Conservation (phyloP, 1,140 invertebrate species). For the Nasonia vitripennis region DNA sequence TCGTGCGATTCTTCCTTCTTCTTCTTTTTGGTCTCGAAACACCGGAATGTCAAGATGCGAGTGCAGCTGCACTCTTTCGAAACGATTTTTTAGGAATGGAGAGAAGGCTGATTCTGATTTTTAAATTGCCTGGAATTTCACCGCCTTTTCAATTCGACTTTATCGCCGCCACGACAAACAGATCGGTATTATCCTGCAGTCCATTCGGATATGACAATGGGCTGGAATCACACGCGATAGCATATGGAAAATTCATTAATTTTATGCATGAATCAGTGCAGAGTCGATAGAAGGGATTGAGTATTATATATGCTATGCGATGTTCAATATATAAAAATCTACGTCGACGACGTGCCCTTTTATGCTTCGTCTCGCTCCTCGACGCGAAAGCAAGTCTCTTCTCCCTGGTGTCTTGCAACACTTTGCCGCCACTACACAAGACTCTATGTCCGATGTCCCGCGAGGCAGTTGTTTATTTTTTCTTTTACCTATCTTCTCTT, state of each 20-base stretch:
- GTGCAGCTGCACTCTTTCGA: background rate
- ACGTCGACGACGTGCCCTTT: background rate
- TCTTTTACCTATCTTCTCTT: background rate
- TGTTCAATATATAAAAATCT: background rate
- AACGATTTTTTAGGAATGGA: slow-evolving; percentile 16
- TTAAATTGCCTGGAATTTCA: background rate
- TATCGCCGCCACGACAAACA: background rate
- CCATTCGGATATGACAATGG: no score
- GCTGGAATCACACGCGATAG: no score
- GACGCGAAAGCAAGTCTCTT: background rate
- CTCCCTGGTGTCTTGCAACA: slow-evolving; percentile 10
- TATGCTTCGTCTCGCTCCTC: background rate
- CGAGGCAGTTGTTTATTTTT: slow-evolving; percentile 15
- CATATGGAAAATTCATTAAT: no score
- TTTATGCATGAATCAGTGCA: no score
- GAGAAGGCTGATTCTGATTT: no score
- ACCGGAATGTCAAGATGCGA: no score
- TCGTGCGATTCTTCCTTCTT: background rate
- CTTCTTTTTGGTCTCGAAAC: background rate
- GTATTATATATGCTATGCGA: no score
- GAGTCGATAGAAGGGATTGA: no score
- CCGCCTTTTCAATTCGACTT: background rate
- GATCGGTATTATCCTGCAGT: no score
- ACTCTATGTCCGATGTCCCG: background rate
- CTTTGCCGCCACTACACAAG: background rate